A percentile compares a stretch with the other conserved stretches of the same genome.
Conservation (phyloP, 2,888 invertebrate species). For the Sminthurides aquaticus region DNA sequence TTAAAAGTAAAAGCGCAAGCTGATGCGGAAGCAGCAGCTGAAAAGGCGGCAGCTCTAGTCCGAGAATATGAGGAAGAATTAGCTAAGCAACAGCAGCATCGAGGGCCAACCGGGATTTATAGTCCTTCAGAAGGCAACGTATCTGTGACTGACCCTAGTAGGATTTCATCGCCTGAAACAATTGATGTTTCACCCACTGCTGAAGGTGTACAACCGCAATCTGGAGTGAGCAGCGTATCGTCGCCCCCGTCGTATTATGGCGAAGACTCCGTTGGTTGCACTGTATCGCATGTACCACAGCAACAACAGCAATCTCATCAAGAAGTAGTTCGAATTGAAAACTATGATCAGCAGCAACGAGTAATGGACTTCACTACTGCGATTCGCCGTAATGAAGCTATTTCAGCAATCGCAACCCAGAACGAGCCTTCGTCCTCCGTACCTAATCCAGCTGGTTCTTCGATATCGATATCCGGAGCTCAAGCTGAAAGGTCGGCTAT, state of each 20-base stretch:
- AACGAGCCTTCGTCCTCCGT: not conserved
- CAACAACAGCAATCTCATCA: slow-evolving; percentile 5
- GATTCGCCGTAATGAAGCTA: not conserved
- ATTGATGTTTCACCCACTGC: not conserved
- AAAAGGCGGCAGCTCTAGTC: slow-evolving; percentile 23
- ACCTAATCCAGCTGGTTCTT: slow-evolving; percentile 12
- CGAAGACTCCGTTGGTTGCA: not conserved
- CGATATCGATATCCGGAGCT: slow-evolving; percentile 5
- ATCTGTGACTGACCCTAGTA: not conserved
- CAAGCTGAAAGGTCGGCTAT: not conserved
- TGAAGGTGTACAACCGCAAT: not conserved
- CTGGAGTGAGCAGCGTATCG: not conserved
- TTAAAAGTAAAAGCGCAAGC: slow-evolving; percentile 55
- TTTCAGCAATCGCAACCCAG: not conserved
- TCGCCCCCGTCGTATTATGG: not conserved
- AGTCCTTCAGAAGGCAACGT: not conserved
- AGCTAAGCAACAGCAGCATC: slow-evolving; percentile 11
- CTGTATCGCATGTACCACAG: not conserved
- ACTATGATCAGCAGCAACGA: not conserved
- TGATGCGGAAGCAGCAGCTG: slow-evolving; percentile 50
- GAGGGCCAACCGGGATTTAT: not conserved
- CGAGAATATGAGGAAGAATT: slow-evolving; percentile 19
- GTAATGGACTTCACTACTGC: not conserved
- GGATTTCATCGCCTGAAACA: slow-evolving; percentile 1
- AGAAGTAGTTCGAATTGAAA: not conserved